A percentile compares a stretch with the other conserved stretches of the same genome.
Conservation (phyloP, 2,888 invertebrate genomes). For the Brenthis hecate region DNA sequence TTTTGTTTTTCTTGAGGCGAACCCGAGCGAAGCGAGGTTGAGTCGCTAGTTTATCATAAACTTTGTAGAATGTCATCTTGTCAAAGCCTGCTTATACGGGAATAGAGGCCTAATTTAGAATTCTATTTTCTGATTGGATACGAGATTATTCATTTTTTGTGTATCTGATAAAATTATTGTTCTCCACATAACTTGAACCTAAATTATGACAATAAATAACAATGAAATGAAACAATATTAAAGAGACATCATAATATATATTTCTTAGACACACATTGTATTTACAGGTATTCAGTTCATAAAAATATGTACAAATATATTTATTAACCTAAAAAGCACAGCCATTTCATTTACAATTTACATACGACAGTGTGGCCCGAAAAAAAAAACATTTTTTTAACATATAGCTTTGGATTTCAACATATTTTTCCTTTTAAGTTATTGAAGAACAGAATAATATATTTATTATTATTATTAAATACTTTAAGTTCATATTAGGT, state of each 20-base stretch:
- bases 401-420: too few relatives aligned
- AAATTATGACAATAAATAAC: too few relatives aligned
- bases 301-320: conserved; percentile 39
- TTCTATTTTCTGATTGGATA: too few relatives aligned
- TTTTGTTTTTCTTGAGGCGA: too few relatives aligned
- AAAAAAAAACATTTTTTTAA: conserved; percentile 3
- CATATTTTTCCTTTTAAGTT: not conserved
- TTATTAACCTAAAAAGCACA: conserved; percentile 56
- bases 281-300: conserved; percentile 29
- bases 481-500: conserved; percentile 4
- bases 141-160: too few relatives aligned
- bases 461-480: not conserved
- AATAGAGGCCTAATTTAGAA: too few relatives aligned
- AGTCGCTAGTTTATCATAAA: too few relatives aligned
- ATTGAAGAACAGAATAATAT: not conserved
- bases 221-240: not conserved
- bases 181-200: too few relatives aligned
- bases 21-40: too few relatives aligned
- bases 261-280: conserved; percentile 20
- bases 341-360: conserved; percentile 58
- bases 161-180: too few relatives aligned
- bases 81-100: too few relatives aligned
- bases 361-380: conserved; percentile 37
- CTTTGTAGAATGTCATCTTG: too few relatives aligned
- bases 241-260: conserved; percentile 16